These are phyloP conservation scores for Drosophila eugracilis DNA, from an alignment of 1,140 invertebrate species.

Conservation along the genomic window DNA sequence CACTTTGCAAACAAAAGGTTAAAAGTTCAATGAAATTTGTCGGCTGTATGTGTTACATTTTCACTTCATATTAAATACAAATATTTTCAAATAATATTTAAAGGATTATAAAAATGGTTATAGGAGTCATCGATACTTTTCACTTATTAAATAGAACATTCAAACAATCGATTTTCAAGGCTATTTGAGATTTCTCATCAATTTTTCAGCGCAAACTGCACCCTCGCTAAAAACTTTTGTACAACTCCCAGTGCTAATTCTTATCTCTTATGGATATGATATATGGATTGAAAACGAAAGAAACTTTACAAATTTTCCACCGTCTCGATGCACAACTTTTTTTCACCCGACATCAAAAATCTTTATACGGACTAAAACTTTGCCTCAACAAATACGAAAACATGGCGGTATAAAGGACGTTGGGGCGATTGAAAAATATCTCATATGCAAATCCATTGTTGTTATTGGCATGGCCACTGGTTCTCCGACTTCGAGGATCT, in stretches of 20 bases:
- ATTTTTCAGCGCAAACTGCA: slow-evolving; percentile 13
- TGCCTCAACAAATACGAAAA: slow-evolving; percentile 55
- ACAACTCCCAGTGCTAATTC: slow-evolving; percentile 28
- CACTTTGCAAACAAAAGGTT: neutral
- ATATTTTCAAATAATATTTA: no score
- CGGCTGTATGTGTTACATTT: no score
- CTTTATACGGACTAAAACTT: slow-evolving; percentile 57
- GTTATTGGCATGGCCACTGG: slow-evolving; percentile 43
- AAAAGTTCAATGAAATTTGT: neutral
- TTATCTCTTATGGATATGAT: slow-evolving; percentile 45
- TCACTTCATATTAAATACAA: no score
- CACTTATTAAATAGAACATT: no score
- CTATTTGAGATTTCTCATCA: neutral
- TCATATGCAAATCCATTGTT: slow-evolving; percentile 72
- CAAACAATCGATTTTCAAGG: neutral
- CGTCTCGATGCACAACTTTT: slow-evolving; percentile 41
- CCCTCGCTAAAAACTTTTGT: slow-evolving; percentile 7
- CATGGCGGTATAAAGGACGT: slow-evolving; percentile 46
- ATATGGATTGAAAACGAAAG: slow-evolving; percentile 52
- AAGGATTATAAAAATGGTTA: no score
- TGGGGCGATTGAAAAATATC: slow-evolving; percentile 76
- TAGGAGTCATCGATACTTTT: no score
- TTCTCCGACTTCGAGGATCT: slow-evolving; percentile 15
- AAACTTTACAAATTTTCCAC: slow-evolving; percentile 67
- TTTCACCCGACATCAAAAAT: slow-evolving; percentile 33